These are phyloP conservation scores for Gyrodactylus salaris DNA, from an alignment of 1,140 invertebrate genomes.

Conservation along the genomic window DNA sequence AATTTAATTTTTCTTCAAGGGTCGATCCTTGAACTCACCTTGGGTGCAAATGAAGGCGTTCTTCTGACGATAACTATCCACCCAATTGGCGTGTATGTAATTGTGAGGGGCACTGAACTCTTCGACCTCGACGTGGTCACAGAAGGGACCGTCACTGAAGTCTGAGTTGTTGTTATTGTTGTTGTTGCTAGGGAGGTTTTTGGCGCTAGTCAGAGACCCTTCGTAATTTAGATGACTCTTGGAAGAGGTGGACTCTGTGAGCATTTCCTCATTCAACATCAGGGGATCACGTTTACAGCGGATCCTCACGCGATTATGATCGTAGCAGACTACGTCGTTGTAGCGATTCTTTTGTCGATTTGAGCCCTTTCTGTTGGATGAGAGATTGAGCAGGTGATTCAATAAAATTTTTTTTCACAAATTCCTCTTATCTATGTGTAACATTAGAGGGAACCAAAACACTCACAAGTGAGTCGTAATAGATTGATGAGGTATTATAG, in stretches of 20 bases:
- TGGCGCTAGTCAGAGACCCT: not conserved
- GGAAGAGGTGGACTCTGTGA: not conserved
- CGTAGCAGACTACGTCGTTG: constrained; percentile 71
- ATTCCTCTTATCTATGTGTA: no score
- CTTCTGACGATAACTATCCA: constrained; percentile 82
- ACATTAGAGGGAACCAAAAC: no score
- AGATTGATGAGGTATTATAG: no score
- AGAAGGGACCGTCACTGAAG: not conserved
- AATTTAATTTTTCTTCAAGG: no score
- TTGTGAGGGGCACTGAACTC: constrained; percentile 18
- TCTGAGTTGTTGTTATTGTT: not conserved
- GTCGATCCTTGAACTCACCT: constrained; percentile 13
- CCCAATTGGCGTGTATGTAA: constrained; percentile 89
- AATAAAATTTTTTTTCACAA: not conserved
- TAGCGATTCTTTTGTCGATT: constrained; percentile 73
- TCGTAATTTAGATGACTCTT: not conserved
- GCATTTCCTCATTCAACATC: not conserved
- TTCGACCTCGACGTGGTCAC: no score
- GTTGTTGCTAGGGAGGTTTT: not conserved
- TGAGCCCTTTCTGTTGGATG: constrained; percentile 21
- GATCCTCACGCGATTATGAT: constrained; percentile 57
- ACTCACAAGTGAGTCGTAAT: no score
- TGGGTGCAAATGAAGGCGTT: constrained; percentile 90
- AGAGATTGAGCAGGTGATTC: not conserved
- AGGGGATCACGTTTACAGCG: not conserved